Conservation (phyloP, 2,797 vertebrate genomes). For the Linurgus olivaceus region DNA sequence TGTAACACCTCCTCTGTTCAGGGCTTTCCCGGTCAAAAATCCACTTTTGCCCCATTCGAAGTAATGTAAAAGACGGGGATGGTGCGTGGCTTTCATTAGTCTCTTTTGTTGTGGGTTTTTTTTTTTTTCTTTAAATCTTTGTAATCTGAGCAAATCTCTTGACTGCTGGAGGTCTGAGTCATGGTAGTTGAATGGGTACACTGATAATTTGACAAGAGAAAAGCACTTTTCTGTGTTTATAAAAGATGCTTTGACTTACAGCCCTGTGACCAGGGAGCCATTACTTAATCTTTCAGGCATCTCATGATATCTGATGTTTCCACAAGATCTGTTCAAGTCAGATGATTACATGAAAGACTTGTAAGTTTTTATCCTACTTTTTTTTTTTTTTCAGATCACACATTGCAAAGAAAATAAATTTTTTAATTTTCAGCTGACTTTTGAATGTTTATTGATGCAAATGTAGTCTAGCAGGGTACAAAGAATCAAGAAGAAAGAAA, state of each 20-base stretch:
- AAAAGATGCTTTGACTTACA: background rate
- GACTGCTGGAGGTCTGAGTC: background rate
- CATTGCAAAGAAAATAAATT: background rate
- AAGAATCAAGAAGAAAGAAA: background rate
- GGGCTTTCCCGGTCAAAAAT: background rate
- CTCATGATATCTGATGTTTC: background rate
- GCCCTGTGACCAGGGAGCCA: background rate
- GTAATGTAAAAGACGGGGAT: too few species aligned
- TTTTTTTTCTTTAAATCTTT: background rate
- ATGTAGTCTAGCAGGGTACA: background rate
- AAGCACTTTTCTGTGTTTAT: background rate
- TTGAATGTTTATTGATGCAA: background rate
- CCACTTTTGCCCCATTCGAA: rapidly evolving
- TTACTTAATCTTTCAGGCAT: background rate
- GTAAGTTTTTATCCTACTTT: background rate
- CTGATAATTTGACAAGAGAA: background rate
- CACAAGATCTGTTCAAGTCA: background rate
- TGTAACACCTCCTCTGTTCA: rapidly evolving
- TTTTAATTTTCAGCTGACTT: background rate
- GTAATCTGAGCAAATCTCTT: background rate
- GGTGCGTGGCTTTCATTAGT: background rate
- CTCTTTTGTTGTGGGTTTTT: too few species aligned
- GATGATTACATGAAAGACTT: background rate
- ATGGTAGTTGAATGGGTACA: background rate
- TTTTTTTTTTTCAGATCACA: background rate